Conservation (phyloP, 2,113 vertebrate species). For the Deroptyus accipitrinus region DNA sequence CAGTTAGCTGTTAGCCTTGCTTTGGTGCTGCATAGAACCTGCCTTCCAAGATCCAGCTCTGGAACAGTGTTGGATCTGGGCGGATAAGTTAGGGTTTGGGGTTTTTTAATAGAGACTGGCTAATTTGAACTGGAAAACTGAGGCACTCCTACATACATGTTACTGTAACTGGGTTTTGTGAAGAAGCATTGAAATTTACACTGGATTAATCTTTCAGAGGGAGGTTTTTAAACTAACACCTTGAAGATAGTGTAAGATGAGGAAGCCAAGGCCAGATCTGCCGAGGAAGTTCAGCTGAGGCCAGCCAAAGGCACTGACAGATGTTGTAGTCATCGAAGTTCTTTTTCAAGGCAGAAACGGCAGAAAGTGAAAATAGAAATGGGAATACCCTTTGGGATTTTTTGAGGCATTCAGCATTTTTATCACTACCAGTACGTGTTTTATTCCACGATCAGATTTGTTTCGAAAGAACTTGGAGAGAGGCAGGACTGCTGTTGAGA, state of each 20-base stretch:
- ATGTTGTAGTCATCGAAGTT: neutral
- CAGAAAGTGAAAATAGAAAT: neutral
- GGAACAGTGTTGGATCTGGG: neutral
- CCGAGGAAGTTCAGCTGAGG: neutral
- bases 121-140: neutral
- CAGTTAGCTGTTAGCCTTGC: neutral
- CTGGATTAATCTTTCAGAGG: neutral
- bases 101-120: neutral
- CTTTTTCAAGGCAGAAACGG: neutral
- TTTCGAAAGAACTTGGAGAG: neutral
- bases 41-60: neutral
- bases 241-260: neutral
- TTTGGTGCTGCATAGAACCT: neutral
- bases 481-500: neutral
- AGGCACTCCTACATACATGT: fast-evolving
- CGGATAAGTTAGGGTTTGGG: neutral
- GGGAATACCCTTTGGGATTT: neutral
- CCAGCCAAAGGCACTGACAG: neutral
- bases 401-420: neutral
- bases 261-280: neutral
- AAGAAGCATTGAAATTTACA: neutral
- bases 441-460: neutral
- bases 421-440: neutral
- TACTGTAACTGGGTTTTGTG: neutral
- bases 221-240: neutral